Evolutionary conservation across 2,797 vertebrate species (phyloP), one percentile per base, ranked within the genome.

Genomic region (Champsocephalus esox): DNA sequence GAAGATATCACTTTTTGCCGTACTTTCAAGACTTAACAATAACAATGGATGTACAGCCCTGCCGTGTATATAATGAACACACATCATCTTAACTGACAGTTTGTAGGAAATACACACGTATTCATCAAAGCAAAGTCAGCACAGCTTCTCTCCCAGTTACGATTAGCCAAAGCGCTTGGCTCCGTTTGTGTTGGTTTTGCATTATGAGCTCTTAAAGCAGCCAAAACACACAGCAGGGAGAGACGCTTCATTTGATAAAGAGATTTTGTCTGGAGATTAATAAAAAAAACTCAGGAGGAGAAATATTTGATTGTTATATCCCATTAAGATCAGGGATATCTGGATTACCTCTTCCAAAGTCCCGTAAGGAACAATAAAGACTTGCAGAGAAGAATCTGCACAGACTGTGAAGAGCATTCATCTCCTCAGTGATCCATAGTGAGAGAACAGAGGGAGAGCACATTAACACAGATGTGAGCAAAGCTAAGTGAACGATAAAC

Each of bases 401-500:
- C 51, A n/a, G 50, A 12, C 70, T 50, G 59, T 46, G 51, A 64
- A 66, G 62, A 34, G 65, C 10, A 3, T 61, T 80, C 14, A 16
- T 69, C 60, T 75, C 43, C 60, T 77, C 77, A 7, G 70, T 69
- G 58, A 82, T 59, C 72, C 69, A 63, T 79, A 16, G 17, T 3
- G 64, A 70, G 59, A 66, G 59, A 73, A 24, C 50, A 68, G 38
- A 65, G 8, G 45, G 21, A 49, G 46, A 45, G 55, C 60, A 4
- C 44, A 43, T 54, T 43, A 17, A 80, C 46, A 19, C 46, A 68
- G 59, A 66, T 62, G 71, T 65, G 65, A 84, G 48, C 56, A 70
- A 80, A 65, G 45, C 51, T 5, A 17, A 32, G 51, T 55, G 5
- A 12, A 34, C 8, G 1, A 57, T 51, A 65, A 75, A 65, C 41